Base-by-base conservation (phyloP, 2,888 invertebrate species). In the Cantharis lateralis region DNA sequence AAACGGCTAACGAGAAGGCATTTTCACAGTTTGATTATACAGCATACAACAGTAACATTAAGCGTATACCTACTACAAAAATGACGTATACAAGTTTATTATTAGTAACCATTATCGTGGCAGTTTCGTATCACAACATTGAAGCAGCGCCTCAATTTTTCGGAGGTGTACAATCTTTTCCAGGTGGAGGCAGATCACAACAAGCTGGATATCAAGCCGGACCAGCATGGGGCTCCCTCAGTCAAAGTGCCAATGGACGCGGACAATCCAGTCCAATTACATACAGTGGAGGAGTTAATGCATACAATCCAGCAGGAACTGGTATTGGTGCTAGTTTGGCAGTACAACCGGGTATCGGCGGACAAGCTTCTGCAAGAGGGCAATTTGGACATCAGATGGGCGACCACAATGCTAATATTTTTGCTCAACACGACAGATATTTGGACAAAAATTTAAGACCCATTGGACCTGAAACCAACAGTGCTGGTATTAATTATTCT, bases 211-310 rank as follows among this genome's bases (percentile, higher is more conserved):
- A 71, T 61, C 20, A 64, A 48, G 69, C 32, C 10, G 76, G 76
- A 16, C 76, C 76, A 70, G 74, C 64, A 9, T 76, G 76, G 76
- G 76, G 74, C 5, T 76, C 76, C 1, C 10, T 76, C 2, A 70
- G 70, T 3, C 64, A 74, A 32, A 72, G 63, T 63, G 13, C 16
- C 4, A 64, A 76, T 18, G 10, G 11, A 15, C 62, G 28, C 15
- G 74, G 76, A 68, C 10, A 2, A 2, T 18, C 64, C 13, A 66
- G 15, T 66, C 64, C 64, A 18, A 66, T 66, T 10, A 66, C 64
- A 2, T 66, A 66, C 13, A 66, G 64, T 16, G 64, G 64, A n/a
- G 64, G 64, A 18, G 15, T 66, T 66, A 10, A 66, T 10, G 15
- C 64, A 66, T 20, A n/a, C n/a, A n/a, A n/a, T 24, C 64, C 9